These are phyloP conservation scores for Rattus norvegicus DNA, from an alignment of 2,113 vertebrate species.

Conservation along the genomic window GRCr8 NC_086029.1:86973001-86973500, in stretches of 20 bases:
- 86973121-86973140: background rate
- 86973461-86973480: constrained; percentile 1
- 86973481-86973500: background rate
- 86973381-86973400: constrained; percentile 79
- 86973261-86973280: too few species aligned
- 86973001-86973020: too few species aligned
- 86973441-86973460: background rate
- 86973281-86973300: too few species aligned
- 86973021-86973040: too few species aligned
- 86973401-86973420: constrained; percentile 76
- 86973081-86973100: background rate
- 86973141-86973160: background rate
- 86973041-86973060: background rate
- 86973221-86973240: background rate
- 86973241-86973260: background rate
- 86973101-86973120: background rate
- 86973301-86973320: background rate
- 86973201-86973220: too few species aligned
- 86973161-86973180: background rate
- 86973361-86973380: constrained; percentile 81
- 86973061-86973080: background rate
- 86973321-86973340: constrained; percentile 81
- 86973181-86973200: too few species aligned
- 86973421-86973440: constrained; percentile 84
- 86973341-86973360: constrained; percentile 52